Evolutionary conservation across 2,888 invertebrate genomes (phyloP), one percentile per base, ranked within the genome.

Genomic region (Tachina grossa): DNA sequence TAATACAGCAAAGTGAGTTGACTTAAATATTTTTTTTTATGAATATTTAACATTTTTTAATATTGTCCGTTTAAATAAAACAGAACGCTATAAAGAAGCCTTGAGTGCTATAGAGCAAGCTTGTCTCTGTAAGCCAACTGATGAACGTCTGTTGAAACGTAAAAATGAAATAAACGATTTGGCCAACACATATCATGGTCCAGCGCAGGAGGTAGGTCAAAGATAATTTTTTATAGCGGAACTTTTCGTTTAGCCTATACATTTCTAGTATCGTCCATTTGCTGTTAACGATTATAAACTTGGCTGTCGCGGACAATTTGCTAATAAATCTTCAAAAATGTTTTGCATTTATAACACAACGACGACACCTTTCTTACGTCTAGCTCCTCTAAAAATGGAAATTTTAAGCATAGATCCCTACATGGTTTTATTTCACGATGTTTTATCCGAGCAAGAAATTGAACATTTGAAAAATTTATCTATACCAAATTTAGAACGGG

Each of bases 301-400:
- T 1, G 91, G 90, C 9, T 92, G 91, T 22, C 92, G 91, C 3
- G 91, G 91, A 0, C 63, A 87, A 51, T 92, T 85, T 41, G 59
- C 85, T 0, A 45, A 79, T 9, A 39, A 59, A 22, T 72, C 57
- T 0, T 78, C 88, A 0, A 87, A 76, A 4, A 87, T 91, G 13
- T 78, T 89, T 61, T 92, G 92, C 45, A 14, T 88, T 39, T 92
- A 91, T 79, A 92, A 91, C 19, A 88, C 84, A n/a, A 92, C 90
- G 5, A 90, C 88, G 1, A 86, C 89, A 0, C 75, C 89, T 0
- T 92, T 91, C 11, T 87, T 91, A 1, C 88, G 84, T 6, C 49
- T 92, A 19, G 92, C 92, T 0, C 92, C 92, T 0, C 55, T 92
- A 0, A 92, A 92, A 88, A 90, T 90, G 90, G 92, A 92, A 68